Conservation (phyloP, 2,797 vertebrate genomes). For the Xenopus petersii region DNA sequence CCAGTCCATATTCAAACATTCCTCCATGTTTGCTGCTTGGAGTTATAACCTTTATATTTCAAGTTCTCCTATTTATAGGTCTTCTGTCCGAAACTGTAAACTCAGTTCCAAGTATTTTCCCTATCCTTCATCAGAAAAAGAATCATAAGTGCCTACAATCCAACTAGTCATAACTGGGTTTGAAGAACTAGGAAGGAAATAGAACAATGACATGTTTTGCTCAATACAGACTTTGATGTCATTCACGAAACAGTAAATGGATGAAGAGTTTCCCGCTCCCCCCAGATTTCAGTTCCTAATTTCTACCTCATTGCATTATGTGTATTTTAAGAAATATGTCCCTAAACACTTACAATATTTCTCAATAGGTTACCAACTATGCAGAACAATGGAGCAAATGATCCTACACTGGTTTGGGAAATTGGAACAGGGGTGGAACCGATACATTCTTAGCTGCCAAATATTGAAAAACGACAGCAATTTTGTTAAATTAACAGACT, state of each 20-base stretch:
- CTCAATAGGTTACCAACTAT: constrained; percentile 20
- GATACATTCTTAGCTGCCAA: too few relatives aligned
- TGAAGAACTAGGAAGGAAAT: constrained; percentile 59
- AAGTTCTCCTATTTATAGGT: not conserved
- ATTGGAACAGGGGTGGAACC: too few relatives aligned
- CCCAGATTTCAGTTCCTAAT: constrained; percentile 28
- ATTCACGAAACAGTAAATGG: constrained; percentile 38
- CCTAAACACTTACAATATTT: constrained; percentile 36
- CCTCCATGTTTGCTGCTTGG: too few relatives aligned
- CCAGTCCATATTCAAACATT: too few relatives aligned
- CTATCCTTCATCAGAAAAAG: not conserved
- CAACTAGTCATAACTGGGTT: too few relatives aligned
- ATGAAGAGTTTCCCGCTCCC: constrained; percentile 19
- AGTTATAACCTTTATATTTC: not conserved
- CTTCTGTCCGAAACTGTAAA: not conserved
- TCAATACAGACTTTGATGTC: constrained; percentile 54
- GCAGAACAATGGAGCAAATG: constrained; percentile 17
- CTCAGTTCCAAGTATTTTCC: constrained; percentile 10
- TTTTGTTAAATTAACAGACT: too few relatives aligned
- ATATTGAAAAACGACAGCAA: too few relatives aligned
- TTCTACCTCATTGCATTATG: constrained; percentile 23
- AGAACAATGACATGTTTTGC: constrained; percentile 55
- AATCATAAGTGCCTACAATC: constrained; percentile 9
- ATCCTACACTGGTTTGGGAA: too few relatives aligned
- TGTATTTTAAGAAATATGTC: constrained; percentile 40